These are phyloP conservation scores for Coturnix japonica DNA, from an alignment of 2,113 vertebrate species.

Conservation along the genomic window DNA sequence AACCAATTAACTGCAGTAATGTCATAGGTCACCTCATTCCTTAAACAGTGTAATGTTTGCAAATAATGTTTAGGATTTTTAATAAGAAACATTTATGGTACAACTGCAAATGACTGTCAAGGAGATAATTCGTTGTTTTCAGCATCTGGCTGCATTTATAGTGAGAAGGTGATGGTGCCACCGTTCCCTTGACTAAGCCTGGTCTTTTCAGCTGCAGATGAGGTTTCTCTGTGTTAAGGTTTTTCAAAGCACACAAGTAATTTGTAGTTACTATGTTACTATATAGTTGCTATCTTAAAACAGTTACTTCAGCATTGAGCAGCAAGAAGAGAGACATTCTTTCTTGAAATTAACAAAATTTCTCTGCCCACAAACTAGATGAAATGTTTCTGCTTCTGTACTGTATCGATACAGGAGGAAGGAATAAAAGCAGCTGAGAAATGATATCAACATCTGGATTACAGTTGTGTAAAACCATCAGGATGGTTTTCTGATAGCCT, in stretches of 20 bases:
- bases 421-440: constrained; percentile 9
- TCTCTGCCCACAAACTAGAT: neutral
- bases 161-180: neutral
- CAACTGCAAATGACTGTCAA: neutral
- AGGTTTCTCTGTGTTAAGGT: neutral
- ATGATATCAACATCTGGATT: constrained; percentile 4
- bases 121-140: neutral
- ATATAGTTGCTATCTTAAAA: constrained; percentile 13
- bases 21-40: neutral
- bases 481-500: neutral
- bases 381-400: constrained; percentile 28
- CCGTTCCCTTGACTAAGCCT: neutral
- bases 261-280: constrained; percentile 13
- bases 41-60: neutral
- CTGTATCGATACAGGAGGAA: neutral
- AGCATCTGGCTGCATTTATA: neutral
- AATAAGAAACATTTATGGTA: neutral
- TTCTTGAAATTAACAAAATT: neutral
- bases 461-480: constrained; percentile 1
- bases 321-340: neutral
- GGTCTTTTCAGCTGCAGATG: constrained; percentile 18
- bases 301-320: constrained; percentile 5
- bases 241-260: constrained; percentile 25
- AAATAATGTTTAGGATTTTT: neutral
- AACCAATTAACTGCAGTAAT: neutral